Evolutionary conservation across 2,113 vertebrate species (phyloP), one percentile per base, ranked within the genome.

Genomic region (Python bivittatus): DNA sequence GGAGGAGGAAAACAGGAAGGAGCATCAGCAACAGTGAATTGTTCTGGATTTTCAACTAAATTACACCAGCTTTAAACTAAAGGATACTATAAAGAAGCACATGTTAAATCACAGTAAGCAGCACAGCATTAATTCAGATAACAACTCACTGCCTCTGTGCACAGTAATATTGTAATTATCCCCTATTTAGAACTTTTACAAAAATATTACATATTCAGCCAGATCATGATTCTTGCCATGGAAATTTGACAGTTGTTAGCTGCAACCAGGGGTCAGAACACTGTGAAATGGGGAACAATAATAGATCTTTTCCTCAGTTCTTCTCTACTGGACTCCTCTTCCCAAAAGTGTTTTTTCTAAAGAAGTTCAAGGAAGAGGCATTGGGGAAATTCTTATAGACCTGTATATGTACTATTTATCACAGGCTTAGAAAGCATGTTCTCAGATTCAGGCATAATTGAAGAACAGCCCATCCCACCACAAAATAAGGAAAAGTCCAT

Each of bases 1-100:
- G 38, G 11, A 83, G 5, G 60, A 29, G n/a, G n/a, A 56, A 64
- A 38, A 94, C 64, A 96, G 95, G 25, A 57, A 33, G 52, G 25
- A 56, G 33, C 33, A 79, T 17, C 72, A 42, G 17, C 72, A 79
- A 42, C 7, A 42, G 20, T 79, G 72, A 33, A 92, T 83, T 4
- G 92, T 10, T 25, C 9, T 88, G 60, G 0, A 6, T 91, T 93
- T 95, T 91, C n/a, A 85, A 17, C 86, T 27, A 79, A 92, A 72
- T 91, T 95, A 42, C 92, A 2, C 86, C 91, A 89, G 0, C 1
- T 91, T 94, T 92, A 90, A 27, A 92, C 86, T 93, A 61, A 89
- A 91, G 0, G 2, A 25, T 0, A 42, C 88, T 95, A 54, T 4
- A 91, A 91, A 5, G 60, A 5, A 88, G 86, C 89, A 17, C 29